These are phyloP conservation scores for Escarpia spicata DNA, from an alignment of 2,888 invertebrate genomes.

Conservation along the genomic window DNA sequence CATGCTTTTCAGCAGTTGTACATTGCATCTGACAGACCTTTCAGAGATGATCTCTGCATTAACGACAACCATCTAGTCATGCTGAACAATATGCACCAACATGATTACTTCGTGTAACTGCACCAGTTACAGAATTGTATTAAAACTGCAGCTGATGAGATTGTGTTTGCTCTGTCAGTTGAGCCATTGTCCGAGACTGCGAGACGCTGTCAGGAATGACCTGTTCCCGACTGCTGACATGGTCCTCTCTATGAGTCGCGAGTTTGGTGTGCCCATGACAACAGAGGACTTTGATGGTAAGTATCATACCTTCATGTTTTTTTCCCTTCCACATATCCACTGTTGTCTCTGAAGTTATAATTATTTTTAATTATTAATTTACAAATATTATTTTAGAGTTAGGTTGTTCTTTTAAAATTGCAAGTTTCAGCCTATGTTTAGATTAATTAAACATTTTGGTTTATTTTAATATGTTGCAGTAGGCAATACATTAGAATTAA, in stretches of 20 bases:
- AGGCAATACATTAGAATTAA: no score
- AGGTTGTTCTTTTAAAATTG: not conserved
- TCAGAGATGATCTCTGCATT: no score
- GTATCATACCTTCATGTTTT: not conserved
- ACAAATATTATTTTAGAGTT: not conserved
- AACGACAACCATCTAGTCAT: no score
- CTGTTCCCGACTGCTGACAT: conserved; percentile 62
- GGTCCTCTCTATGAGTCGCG: conserved; percentile 63
- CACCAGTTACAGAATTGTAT: no score
- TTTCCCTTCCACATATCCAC: not conserved
- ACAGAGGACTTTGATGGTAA: conserved; percentile 60
- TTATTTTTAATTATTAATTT: not conserved
- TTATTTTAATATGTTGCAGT: no score
- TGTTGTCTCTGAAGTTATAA: not conserved
- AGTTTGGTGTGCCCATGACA: conserved; percentile 64
- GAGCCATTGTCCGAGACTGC: conserved; percentile 45
- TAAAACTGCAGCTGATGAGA: not conserved
- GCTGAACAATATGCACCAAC: no score
- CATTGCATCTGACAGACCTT: no score
- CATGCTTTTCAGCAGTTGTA: no score
- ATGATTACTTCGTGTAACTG: no score
- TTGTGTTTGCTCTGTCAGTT: conserved; percentile 32
- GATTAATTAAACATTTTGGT: not conserved
- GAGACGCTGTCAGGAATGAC: conserved; percentile 56
- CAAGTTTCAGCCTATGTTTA: not conserved